phyloP scores from a whole-genome alignment of 2,113 vertebrate species.

The Marcusenius ussheri region DNA sequence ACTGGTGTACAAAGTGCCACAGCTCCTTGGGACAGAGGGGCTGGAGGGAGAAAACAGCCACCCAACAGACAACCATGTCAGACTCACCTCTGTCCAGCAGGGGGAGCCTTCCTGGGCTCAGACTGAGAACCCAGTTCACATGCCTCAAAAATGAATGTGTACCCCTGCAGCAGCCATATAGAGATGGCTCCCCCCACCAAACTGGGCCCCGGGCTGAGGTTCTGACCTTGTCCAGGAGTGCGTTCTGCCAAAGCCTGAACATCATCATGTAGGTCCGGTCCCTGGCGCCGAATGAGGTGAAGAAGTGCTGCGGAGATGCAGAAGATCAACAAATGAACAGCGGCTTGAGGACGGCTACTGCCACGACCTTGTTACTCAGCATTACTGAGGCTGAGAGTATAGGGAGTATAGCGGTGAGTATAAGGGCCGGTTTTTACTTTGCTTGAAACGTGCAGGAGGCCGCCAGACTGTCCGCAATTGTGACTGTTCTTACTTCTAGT shows the following conservation, averaged over 20 bases:
- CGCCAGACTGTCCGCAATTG: neutral
- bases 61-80: neutral
- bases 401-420: neutral
- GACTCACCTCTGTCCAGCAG: neutral
- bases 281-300: conserved; percentile 94
- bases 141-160: neutral
- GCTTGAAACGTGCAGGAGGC: neutral
- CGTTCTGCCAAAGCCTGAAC: conserved; percentile 99
- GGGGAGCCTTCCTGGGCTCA: neutral
- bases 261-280: conserved; percentile 99
- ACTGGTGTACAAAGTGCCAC: conserved; percentile 99
- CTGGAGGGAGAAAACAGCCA: conserved; percentile 46
- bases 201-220: neutral
- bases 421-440: neutral
- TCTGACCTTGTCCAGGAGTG: conserved; percentile 88
- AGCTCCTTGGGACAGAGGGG: conserved; percentile 96
- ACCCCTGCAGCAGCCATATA: neutral
- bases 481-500: neutral
- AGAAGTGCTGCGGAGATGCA: conserved; percentile 78
- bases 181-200: neutral
- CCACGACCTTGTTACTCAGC: neutral
- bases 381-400: neutral
- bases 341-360: neutral
- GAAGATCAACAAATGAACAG: neutral
- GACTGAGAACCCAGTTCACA: neutral